These are phyloP conservation scores for Camelus dromedarius DNA, from an alignment of 2,113 vertebrate genomes.

Conservation along the genomic window DNA sequence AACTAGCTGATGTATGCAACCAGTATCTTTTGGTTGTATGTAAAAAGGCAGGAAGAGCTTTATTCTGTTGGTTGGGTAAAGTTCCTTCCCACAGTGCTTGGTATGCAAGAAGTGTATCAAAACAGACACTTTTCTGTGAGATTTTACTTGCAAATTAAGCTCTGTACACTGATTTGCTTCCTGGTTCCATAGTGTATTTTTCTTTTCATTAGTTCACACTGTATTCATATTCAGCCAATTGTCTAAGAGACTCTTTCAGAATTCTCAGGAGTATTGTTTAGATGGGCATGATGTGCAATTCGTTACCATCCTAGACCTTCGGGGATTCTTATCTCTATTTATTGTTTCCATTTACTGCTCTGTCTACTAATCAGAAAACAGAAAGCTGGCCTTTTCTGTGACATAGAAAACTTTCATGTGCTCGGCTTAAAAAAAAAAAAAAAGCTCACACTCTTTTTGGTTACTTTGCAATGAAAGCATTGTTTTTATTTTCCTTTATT, in stretches of 20 bases:
- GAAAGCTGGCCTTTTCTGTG: slow-evolving; percentile 63
- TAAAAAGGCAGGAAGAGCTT: slow-evolving; percentile 70
- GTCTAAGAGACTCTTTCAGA: slow-evolving; percentile 59
- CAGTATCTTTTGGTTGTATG: slow-evolving; percentile 36
- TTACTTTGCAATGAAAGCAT: slow-evolving; percentile 84
- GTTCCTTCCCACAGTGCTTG: slow-evolving; percentile 76
- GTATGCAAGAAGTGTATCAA: slow-evolving; percentile 84
- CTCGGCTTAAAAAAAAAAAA: neutral
- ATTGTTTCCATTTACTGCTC: slow-evolving; percentile 65
- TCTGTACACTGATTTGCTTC: slow-evolving; percentile 79
- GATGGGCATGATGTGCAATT: slow-evolving; percentile 1
- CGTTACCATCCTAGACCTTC: slow-evolving; percentile 70
- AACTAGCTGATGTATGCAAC: neutral
- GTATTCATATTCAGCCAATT: slow-evolving; percentile 71
- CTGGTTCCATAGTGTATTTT: slow-evolving; percentile 77
- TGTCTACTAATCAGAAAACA: slow-evolving; percentile 75
- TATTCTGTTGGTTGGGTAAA: slow-evolving; percentile 64
- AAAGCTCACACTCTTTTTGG: slow-evolving; percentile 57
- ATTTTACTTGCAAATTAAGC: slow-evolving; percentile 83
- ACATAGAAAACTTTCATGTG: slow-evolving; percentile 65
- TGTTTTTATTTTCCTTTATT: slow-evolving; percentile 85
- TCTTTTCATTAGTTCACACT: slow-evolving; percentile 72
- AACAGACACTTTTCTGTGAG: slow-evolving; percentile 80
- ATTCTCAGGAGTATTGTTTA: slow-evolving; percentile 72
- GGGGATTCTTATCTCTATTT: slow-evolving; percentile 69